Evolutionary conservation across 2,797 vertebrate genomes (phyloP), one percentile per base, ranked within the genome.

Genomic region (Coregonus suidteri): DNA sequence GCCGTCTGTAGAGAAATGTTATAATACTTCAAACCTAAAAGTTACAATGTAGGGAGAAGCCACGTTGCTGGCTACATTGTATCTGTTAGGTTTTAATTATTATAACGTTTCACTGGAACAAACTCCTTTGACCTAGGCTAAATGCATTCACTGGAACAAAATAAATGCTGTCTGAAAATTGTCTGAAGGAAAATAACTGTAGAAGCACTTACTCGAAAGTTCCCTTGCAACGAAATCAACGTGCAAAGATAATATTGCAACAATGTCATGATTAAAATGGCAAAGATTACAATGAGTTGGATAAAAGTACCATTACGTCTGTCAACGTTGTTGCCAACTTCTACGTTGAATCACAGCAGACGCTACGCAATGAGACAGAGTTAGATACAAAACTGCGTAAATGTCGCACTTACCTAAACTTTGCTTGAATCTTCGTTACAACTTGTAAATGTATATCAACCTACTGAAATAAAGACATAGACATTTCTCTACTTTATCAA

Each of bases 351-450:
- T 72, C 77, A 74, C 74, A 53, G 14, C 80, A 35, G 76, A 53
- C 67, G 70, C 77, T 1, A 59, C 9, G 41, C 9, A 47, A 47
- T 7, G 3, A 47, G 62, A 73, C 52, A 14, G 0, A 76, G 79
- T 66, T 77, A 52, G 25, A 35, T 37, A 18, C 2, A 47, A 54
- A 67, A 66, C 41, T 47, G 41, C 9, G 9, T 47, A 47, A 47
- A 11, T 47, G 9, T 81, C 88, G 25, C 35, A 84, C 93, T 91
- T 66, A 94, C 94, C 93, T 3, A 68, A 73, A 79, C 75, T 70
- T 66, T 47, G 41, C 9, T 47, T 37, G 37, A 65, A 69, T 13
- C 18, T 25, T 13, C 6, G 71, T 34, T 73, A 4, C 41, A 34
- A 15, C 69, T 0, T 7, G 4, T 0, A 6, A 9, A 18, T 75